Conservation (phyloP, 2,113 vertebrate species). For the Cettia cetti region DNA sequence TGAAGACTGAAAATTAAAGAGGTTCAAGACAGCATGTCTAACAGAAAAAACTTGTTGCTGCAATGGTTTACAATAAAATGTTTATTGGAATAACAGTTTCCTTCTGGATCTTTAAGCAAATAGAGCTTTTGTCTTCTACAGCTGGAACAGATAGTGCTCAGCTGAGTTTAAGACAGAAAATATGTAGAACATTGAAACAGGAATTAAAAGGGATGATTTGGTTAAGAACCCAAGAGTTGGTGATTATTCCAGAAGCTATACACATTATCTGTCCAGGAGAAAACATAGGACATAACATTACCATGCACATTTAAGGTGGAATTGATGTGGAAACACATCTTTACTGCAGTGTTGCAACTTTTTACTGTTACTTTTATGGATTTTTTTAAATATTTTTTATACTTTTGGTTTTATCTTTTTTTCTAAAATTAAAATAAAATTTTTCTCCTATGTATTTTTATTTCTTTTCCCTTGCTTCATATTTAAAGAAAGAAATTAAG, state of each 20-base stretch:
- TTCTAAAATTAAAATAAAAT: background rate
- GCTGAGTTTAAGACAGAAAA: background rate
- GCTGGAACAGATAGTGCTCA: background rate
- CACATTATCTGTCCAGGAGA: background rate
- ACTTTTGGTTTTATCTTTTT: background rate
- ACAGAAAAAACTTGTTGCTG: background rate
- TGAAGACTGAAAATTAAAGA: background rate
- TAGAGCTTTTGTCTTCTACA: background rate
- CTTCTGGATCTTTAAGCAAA: background rate
- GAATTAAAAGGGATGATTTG: background rate
- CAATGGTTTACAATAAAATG: background rate
- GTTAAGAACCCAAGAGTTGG: background rate
- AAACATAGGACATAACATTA: fast-evolving
- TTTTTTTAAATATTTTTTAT: background rate
- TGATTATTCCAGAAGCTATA: background rate
- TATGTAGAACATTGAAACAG: fast-evolving
- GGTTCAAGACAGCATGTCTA: background rate
- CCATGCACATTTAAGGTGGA: background rate
- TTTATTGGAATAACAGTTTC: background rate
- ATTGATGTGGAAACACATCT: background rate
- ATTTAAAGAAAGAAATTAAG: background rate
- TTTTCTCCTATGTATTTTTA: background rate
- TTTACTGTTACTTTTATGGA: background rate
- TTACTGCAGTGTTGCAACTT: background rate
- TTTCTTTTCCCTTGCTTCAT: background rate